Evolutionary conservation across 2,888 invertebrate species (phyloP).

Genomic region (Macropis europaea): DNA sequence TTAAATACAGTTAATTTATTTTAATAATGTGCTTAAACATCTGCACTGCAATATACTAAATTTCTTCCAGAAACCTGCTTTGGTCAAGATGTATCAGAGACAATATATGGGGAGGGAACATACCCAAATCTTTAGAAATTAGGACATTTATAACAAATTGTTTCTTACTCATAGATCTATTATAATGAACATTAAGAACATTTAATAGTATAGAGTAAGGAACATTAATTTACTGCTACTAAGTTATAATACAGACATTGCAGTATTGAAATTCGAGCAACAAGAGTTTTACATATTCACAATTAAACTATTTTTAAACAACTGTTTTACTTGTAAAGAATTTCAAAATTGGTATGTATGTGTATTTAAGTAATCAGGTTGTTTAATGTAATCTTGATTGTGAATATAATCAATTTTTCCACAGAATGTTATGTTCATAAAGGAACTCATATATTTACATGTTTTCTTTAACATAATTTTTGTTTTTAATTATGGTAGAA

Average conservation of each 20-base stretch:
- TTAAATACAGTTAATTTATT: slow-evolving; percentile 20
- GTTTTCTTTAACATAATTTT: background rate
- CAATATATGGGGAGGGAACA: slow-evolving; percentile 30
- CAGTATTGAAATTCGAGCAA: background rate
- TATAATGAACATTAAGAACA: slow-evolving; percentile 3
- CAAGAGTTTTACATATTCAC: slow-evolving; percentile 45
- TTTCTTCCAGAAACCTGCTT: slow-evolving; percentile 62
- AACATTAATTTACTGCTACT: slow-evolving; percentile 20
- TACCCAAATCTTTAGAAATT: slow-evolving; percentile 18
- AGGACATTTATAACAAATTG: slow-evolving; percentile 20
- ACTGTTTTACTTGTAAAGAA: slow-evolving; percentile 6
- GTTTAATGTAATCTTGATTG: slow-evolving; percentile 36
- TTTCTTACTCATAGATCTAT: slow-evolving; percentile 24
- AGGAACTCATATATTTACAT: slow-evolving; percentile 13
- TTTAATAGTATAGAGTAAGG: slow-evolving; percentile 30
- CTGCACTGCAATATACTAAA: slow-evolving; percentile 35
- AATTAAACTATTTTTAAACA: slow-evolving; percentile 31
- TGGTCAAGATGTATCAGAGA: slow-evolving; percentile 50
- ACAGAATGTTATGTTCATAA: slow-evolving; percentile 41
- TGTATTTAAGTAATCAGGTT: slow-evolving; percentile 7
- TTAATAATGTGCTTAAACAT: slow-evolving; percentile 31
- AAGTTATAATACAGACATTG: slow-evolving; percentile 7
- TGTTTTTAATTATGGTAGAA: slow-evolving; percentile 6
- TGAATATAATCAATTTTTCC: slow-evolving; percentile 46
- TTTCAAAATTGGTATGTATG: background rate